Conservation (phyloP, 2,113 vertebrate genomes). For the Muntiacus reevesi region DNA sequence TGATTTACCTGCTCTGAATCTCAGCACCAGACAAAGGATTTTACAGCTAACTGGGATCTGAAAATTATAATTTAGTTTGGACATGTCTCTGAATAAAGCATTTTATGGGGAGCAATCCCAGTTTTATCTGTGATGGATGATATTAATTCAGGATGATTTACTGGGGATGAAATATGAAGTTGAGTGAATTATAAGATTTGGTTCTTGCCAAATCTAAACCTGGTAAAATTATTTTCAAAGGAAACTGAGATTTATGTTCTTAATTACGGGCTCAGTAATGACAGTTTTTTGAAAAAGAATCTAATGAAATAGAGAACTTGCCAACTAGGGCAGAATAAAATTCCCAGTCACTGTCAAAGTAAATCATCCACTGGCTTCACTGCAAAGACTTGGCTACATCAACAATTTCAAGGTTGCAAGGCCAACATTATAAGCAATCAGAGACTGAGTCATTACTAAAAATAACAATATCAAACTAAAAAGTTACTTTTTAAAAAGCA, state of each 20-base stretch:
- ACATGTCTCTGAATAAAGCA: background rate
- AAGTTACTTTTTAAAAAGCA: background rate
- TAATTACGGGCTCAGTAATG: background rate
- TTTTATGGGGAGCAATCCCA: background rate
- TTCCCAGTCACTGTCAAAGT: background rate
- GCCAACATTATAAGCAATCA: background rate
- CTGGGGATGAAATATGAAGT: background rate
- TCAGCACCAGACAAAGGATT: background rate
- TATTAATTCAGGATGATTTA: background rate
- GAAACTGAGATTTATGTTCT: constrained; percentile 36
- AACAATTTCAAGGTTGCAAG: background rate
- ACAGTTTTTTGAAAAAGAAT: background rate
- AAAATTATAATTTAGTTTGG: background rate
- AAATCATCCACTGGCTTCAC: background rate
- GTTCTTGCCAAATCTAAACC: background rate
- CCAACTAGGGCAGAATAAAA: background rate
- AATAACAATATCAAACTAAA: background rate
- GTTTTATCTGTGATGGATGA: background rate
- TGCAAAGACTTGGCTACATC: background rate
- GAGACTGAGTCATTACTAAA: background rate
- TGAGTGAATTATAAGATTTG: constrained; percentile 1
- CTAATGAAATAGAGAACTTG: background rate
- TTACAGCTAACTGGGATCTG: background rate
- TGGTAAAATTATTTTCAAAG: constrained; percentile 29
- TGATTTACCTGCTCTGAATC: background rate